Evolutionary conservation across 1,140 invertebrate species (phyloP).

Genomic region (Scaptomyza montana): DNA sequence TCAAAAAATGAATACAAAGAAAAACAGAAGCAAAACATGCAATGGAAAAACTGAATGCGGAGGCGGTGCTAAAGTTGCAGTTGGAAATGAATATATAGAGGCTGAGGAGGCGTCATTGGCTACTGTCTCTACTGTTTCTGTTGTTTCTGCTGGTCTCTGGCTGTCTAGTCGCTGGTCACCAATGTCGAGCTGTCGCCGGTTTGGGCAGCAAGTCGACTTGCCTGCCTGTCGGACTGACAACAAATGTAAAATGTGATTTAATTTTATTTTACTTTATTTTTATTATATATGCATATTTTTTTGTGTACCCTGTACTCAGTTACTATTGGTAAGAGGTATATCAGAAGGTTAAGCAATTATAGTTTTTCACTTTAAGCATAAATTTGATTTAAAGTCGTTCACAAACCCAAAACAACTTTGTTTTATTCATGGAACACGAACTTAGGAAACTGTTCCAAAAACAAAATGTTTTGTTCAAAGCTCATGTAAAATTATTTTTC

Average conservation of each 20-base stretch:
- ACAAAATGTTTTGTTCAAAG: too few species aligned
- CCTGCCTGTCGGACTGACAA: conserved; percentile 6
- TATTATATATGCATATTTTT: conserved; percentile 3
- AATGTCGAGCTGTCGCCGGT: conserved; percentile 18
- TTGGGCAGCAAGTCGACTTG: background rate
- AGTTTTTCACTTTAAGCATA: too few species aligned
- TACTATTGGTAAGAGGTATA: background rate
- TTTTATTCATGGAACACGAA: too few species aligned
- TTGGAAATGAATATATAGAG: conserved; percentile 17
- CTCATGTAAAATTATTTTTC: too few species aligned
- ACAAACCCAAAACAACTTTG: too few species aligned
- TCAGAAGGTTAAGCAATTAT: background rate
- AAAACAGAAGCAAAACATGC: conserved; percentile 62
- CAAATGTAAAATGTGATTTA: conserved; percentile 56
- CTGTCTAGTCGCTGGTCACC: conserved; percentile 27
- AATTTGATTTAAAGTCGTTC: too few species aligned
- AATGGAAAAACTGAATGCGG: conserved; percentile 29
- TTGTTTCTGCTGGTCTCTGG: conserved; percentile 1
- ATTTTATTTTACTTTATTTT: conserved; percentile 18
- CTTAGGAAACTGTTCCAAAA: too few species aligned
- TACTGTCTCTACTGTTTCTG: conserved; percentile 20
- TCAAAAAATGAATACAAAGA: conserved; percentile 40
- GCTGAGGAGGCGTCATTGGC: conserved; percentile 28
- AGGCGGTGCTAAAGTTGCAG: conserved; percentile 32
- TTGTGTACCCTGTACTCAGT: background rate